Base-by-base conservation (phyloP, 2,888 invertebrate genomes). In the Hylaea fasciaria region DNA sequence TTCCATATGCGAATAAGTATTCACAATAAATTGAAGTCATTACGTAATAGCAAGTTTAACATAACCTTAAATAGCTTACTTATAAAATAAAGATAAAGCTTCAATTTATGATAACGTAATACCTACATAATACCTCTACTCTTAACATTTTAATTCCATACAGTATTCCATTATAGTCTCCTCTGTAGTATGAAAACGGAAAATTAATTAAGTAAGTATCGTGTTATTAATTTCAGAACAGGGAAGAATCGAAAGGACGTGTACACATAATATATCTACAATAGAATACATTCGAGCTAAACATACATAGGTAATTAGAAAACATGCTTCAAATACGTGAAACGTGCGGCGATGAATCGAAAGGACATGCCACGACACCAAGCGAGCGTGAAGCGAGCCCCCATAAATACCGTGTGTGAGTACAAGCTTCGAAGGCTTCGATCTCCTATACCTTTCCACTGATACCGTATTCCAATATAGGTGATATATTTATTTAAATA, bases 331-430 rank as follows among this genome's bases (percentile, higher is more conserved):
- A 67, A 52, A 17, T 13, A 53, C 14, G 52, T 35, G 65, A 62
- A 61, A 69, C 74, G 73, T 78, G 77, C 76, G 63, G 51, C 66
- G 72, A 70, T 60, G 46, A 44, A 71, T 68, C 70, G 72, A 71
- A 67, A 74, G 72, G 74, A 62, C 81, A 80, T 82, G 82, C 76
- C 64, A 64, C 74, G 72, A 71, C 69, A 80, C 77, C 80, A 75
- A 69, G 66, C 66, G 61, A 78, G 80, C 80, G 61, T 70, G 66
- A 84, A 81, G 82, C 83, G 68, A 80, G 78, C 80, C 80, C 80
- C 81, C 87, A 72, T 76, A 72, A 69, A 78, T 79, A 84, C 78
- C 81, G 81, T 81, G 78, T 81, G 77, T 76, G 70, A 80, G 73
- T 82, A 71, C 58, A 79, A 77, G 79, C 77, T 65, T 62, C 75